Percentiles rank a stretch among this genome's conserved stretches.
These are phyloP conservation scores for Acanthopleura granulata DNA, from an alignment of 2,888 invertebrate genomes.

Conservation along the genomic window DNA sequence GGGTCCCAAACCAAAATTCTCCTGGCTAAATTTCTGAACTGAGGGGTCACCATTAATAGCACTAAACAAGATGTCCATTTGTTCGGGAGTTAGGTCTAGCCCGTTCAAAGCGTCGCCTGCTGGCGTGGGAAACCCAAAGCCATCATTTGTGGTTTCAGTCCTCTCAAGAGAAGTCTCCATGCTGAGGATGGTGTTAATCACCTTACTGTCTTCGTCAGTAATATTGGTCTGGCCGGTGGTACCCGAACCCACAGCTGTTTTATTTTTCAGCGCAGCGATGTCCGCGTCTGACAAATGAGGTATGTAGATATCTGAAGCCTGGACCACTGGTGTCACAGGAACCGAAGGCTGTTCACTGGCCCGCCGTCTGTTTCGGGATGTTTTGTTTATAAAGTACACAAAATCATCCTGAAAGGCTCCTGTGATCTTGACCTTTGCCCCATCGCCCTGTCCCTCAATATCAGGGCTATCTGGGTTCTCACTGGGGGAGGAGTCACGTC, in stretches of 20 bases:
- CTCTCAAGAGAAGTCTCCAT: constrained; percentile 44
- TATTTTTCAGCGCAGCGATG: constrained; percentile 48
- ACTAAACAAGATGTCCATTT: constrained; percentile 52
- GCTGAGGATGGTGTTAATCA: constrained; percentile 59
- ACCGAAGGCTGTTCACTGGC: constrained; percentile 43
- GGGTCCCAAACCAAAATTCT: constrained; percentile 5
- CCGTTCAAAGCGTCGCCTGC: constrained; percentile 12
- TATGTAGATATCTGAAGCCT: constrained; percentile 53
- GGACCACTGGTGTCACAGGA: constrained; percentile 33
- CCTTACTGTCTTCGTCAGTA: constrained; percentile 52
- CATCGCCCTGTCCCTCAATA: constrained; percentile 21
- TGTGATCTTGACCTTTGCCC: constrained; percentile 65
- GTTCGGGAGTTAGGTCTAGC: constrained; percentile 48
- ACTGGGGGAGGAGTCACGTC: not conserved
- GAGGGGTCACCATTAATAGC: constrained; percentile 53
- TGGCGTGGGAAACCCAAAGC: not conserved
- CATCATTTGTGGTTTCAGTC: not conserved
- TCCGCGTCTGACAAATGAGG: constrained; percentile 62
- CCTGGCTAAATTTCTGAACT: not conserved
- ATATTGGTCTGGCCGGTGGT: constrained; percentile 15
- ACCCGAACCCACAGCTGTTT: constrained; percentile 15
- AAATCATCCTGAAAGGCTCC: constrained; percentile 68
- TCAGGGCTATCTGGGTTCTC: not conserved
- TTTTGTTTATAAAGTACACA: constrained; percentile 68
- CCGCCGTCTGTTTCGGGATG: constrained; percentile 53